phyloP scores from a whole-genome alignment of 2,888 invertebrate species.

The Minunthozetes semirufus region DNA sequence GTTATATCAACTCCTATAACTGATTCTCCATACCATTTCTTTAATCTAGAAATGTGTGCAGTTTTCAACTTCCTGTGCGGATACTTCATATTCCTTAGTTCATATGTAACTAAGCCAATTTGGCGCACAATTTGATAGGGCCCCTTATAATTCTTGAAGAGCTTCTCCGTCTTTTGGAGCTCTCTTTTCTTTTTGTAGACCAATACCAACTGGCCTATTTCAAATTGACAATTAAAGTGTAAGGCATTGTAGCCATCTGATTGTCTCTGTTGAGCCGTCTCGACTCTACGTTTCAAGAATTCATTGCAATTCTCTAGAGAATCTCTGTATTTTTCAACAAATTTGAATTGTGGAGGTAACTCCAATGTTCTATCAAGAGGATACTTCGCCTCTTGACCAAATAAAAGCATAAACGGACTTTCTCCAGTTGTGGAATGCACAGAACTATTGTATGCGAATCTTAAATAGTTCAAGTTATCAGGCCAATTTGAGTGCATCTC shows the following conservation, averaged over 20 bases:
- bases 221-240: background rate
- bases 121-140: background rate
- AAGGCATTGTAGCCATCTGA: background rate
- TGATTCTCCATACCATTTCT: no score
- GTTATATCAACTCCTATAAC: no score
- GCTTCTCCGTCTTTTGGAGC: background rate
- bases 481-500: constrained; percentile 40
- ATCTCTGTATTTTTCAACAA: background rate
- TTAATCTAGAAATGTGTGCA: no score
- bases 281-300: background rate
- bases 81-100: no score
- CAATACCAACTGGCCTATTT: background rate
- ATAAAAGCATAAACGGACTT: background rate
- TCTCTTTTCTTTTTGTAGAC: background rate
- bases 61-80: no score
- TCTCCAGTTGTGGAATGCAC: background rate
- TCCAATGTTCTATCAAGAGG: background rate
- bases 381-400: background rate
- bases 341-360: background rate
- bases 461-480: constrained; percentile 30
- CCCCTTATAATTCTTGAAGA: background rate
- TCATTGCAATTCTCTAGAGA: background rate
- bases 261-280: background rate
- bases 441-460: constrained; percentile 40
- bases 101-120: background rate